Evolutionary conservation across 2,888 invertebrate genomes (phyloP), one percentile per base, ranked within the genome.

Genomic region (Xestia ashworthii): DNA sequence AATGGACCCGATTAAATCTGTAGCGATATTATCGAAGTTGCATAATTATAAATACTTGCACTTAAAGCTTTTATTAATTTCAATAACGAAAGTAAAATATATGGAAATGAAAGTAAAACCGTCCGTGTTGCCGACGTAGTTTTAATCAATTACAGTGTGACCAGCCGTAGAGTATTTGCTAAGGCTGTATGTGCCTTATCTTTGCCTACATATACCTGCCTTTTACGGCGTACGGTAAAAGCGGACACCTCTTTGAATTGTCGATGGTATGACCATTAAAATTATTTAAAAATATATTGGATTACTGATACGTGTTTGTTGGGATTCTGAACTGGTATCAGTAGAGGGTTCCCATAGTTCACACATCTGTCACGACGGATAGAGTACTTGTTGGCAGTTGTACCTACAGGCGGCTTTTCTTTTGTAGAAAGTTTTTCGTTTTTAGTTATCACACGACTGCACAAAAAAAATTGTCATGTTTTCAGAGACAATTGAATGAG

Each of bases 1-100:
- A 88, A 90, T 89, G 82, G 81, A 84, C 78, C 70, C 81, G 86
- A 89, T 88, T 84, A 85, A 88, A 87, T 83, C 87, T 82, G 78
- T 85, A 86, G 77, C 78, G 78, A 78, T 82, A 79, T 71, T 81
- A 85, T 64, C 74, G 68, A 46, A 62, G 60, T 87, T 83, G 80
- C 88, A 71, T 78, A 83, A 87, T 78, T 66, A 48, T 75, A 60
- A 73, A 71, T 73, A 77, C 74, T 46, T 64, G 48, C 32, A 74
- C 5, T 67, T 67, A 71, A 76, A 62, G 44, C 50, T 76, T 72
- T 76, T 82, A 82, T 76, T 77, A 62, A 74, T 74, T 82, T 74
- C 65, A 87, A 88, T 82, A 76, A 78, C 74, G 81, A 84, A 84
- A 86, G 84, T 87, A 77, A 75, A 78, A 85, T 78, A 78, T 79